phyloP scores from a whole-genome alignment of 1,140 invertebrate species.

The Drosophila jambulina region DNA sequence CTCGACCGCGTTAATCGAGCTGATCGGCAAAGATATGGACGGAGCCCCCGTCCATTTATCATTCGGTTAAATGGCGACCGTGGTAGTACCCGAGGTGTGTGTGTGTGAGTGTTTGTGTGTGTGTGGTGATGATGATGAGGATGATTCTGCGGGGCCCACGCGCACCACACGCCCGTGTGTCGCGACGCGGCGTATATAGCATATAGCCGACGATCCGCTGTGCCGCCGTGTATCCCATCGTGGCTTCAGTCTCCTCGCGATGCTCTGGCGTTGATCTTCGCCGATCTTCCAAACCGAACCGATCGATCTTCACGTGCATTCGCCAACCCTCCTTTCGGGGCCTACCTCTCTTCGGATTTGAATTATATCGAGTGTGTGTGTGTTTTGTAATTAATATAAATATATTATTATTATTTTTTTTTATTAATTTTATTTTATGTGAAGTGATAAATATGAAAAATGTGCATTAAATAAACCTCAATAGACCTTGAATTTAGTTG shows the following conservation, averaged over 20 bases:
- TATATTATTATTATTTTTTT: background rate
- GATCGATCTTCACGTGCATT: conserved; percentile 67
- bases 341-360: background rate
- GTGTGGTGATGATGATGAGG: background rate
- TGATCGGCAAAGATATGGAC: conserved; percentile 18
- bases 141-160: conserved; percentile 22
- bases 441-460: background rate
- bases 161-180: conserved; percentile 5
- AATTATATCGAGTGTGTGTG: conserved; percentile 12
- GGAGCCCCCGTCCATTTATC: conserved; percentile 61
- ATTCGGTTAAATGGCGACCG: conserved; percentile 59
- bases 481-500: background rate
- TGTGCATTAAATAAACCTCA: background rate
- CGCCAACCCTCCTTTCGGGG: background rate
- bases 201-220: conserved; percentile 14
- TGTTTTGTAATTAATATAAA: conserved; percentile 6
- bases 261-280: conserved; percentile 77
- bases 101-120: background rate
- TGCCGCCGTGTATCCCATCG: conserved; percentile 3
- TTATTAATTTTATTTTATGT: conserved; percentile 16
- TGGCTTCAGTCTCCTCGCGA: conserved; percentile 74
- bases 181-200: background rate
- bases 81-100: background rate
- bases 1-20: conserved; percentile 15
- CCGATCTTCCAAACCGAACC: conserved; percentile 23